Conservation (phyloP, 1,140 invertebrate species). For the Sinonovacula constricta region DNA sequence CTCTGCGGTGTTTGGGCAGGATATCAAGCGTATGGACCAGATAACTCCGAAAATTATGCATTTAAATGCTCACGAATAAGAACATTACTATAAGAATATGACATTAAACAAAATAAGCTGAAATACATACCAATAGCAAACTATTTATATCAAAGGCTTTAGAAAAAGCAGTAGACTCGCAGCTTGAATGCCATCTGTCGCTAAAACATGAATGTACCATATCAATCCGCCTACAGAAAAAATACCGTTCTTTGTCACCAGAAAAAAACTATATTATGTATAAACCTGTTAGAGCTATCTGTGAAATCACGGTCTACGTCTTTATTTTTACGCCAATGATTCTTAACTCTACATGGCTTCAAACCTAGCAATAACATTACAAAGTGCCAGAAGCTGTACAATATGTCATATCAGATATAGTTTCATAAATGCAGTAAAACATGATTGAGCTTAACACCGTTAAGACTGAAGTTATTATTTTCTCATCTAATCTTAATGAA, state of each 20-base stretch:
- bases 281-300: conserved; percentile 32
- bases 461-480: conserved; percentile 35
- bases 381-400: conserved; percentile 4
- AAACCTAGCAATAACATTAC: conserved; percentile 12
- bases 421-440: conserved; percentile 40
- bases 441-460: conserved; percentile 29
- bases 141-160: conserved; percentile 15
- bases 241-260: conserved; percentile 12
- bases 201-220: neutral
- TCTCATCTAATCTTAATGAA: conserved; percentile 37
- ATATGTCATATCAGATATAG: conserved; percentile 23
- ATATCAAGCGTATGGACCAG: neutral
- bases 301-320: conserved; percentile 23
- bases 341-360: conserved; percentile 16
- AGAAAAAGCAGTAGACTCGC: conserved; percentile 12
- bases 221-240: conserved; percentile 17
- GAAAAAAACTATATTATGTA: conserved; percentile 19
- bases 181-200: neutral
- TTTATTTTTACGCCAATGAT: conserved; percentile 41
- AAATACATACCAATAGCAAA: conserved; percentile 15
- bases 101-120: conserved; percentile 3
- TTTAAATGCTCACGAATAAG: neutral
- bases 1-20: neutral
- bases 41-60: neutral
- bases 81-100: neutral